These are phyloP conservation scores for Cecidostiba fungosa DNA, from an alignment of 2,888 invertebrate genomes.

Conservation along the genomic window DNA sequence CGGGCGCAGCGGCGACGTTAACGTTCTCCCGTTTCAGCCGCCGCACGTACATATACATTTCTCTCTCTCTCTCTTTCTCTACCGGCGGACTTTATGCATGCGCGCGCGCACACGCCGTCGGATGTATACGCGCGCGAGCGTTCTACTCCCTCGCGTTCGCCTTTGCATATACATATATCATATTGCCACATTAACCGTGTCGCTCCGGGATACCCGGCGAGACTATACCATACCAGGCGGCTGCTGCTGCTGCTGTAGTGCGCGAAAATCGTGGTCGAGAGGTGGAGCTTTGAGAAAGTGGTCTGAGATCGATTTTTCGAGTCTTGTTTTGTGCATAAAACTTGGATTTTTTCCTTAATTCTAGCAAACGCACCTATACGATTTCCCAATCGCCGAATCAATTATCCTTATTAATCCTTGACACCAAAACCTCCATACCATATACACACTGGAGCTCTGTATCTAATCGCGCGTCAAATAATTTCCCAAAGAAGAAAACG, in stretches of 20 bases:
- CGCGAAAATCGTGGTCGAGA: not conserved
- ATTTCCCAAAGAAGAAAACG: slow-evolving; percentile 16
- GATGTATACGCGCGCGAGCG: not conserved
- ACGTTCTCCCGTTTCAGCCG: slow-evolving; percentile 65
- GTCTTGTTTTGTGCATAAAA: no score
- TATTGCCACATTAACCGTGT: slow-evolving; percentile 74
- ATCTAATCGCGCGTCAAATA: slow-evolving; percentile 46
- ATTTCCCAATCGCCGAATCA: slow-evolving; percentile 36
- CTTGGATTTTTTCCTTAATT: no score
- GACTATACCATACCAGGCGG: slow-evolving; percentile 7
- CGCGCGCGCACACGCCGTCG: not conserved
- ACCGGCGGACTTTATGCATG: slow-evolving; percentile 45
- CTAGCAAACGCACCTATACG: no score
- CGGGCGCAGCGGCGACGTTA: slow-evolving; percentile 68
- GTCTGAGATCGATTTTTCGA: not conserved
- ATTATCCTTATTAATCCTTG: slow-evolving; percentile 35
- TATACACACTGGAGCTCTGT: not conserved
- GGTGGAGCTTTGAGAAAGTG: not conserved
- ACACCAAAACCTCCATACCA: not conserved
- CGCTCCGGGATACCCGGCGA: slow-evolving; percentile 67
- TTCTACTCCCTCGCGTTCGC: slow-evolving; percentile 37
- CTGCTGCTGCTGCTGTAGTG: not conserved
- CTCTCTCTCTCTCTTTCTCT: not conserved
- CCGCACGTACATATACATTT: slow-evolving; percentile 63
- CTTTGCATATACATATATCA: slow-evolving; percentile 71